Base-by-base conservation (phyloP, 2,888 invertebrate genomes). In the Apantesis nais region DNA sequence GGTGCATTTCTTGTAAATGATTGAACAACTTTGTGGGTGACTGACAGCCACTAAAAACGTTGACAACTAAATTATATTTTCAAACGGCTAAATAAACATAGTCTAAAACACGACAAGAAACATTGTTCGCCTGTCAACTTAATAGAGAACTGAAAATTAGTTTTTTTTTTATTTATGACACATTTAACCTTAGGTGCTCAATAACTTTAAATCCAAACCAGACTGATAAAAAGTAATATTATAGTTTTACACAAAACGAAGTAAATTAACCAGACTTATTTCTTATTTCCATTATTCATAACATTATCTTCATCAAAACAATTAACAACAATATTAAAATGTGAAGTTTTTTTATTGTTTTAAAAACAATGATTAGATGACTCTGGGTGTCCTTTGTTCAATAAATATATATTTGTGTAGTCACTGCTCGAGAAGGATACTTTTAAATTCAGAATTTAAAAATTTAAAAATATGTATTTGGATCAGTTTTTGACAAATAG, bases 11-110 rank as follows among this genome's bases (percentile, higher is more conserved):
- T 85, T 82, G 84, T 75, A 71, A 79, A 75, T 79, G 75, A 78
- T 77, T 71, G 68, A 77, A 82, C 84, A 82, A 83, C 83, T 80
- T 80, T 60, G 75, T 79, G 81, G 74, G 69, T 84, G 83, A 86
- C 65, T 81, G 83, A 84, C 82, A 79, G 76, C 83, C 82, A 75
- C 78, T 78, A 81, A 79, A 74, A 73, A 75, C 68, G 77, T 74
- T 78, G 77, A 76, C 79, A 80, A 79, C 79, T 80, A 78, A 78
- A 77, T 74, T 79, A 69, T 74, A 68, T 70, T 76, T 77, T 79
- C 63, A 74, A 75, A 78, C 73, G 66, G 68, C 65, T 78, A 73
- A 74, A 74, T 66, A 66, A 70, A 41, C 37, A 44, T 64, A 58
- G 62, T 68, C 69, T 66, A 73, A 74, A 78, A 78, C 76, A 76